Percentiles rank a stretch among this genome's conserved stretches.
Evolutionary conservation across 2,888 invertebrate genomes (phyloP).

Genomic region (Orchesella flavescens): DNA sequence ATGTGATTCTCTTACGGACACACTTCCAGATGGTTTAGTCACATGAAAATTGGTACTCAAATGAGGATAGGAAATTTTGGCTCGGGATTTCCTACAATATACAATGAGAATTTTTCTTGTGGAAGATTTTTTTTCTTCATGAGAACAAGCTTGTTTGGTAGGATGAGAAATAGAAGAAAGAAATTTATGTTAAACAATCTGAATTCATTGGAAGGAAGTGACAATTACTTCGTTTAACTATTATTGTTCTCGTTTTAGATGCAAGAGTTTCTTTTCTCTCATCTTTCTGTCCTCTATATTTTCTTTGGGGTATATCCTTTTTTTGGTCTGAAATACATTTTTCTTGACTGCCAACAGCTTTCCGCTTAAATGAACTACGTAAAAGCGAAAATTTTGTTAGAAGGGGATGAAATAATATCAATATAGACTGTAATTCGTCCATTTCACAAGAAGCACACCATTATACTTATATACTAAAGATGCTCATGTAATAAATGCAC

Average conservation of each 20-base stretch:
- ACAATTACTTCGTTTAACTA: slow-evolving; percentile 29
- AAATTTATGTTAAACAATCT: slow-evolving; percentile 33
- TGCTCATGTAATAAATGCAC: too few relatives aligned
- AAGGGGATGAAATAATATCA: not conserved
- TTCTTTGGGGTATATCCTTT: slow-evolving; percentile 27
- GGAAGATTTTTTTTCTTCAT: not conserved
- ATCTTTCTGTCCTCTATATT: too few relatives aligned
- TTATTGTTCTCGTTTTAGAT: slow-evolving; percentile 38
- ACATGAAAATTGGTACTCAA: not conserved
- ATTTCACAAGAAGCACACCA: not conserved
- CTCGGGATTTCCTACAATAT: not conserved
- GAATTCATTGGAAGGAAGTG: slow-evolving; percentile 34
- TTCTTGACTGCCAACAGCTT: slow-evolving; percentile 1
- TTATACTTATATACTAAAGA: too few relatives aligned
- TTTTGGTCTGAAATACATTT: not conserved
- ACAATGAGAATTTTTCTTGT: not conserved
- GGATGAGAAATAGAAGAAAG: slow-evolving; percentile 1
- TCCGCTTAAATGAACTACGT: slow-evolving; percentile 34
- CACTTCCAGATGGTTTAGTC: too few relatives aligned
- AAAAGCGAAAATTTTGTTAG: not conserved
- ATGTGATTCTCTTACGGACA: too few relatives aligned
- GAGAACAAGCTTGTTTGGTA: slow-evolving; percentile 3
- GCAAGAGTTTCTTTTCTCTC: slow-evolving; percentile 24
- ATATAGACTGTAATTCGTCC: not conserved
- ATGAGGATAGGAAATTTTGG: not conserved